phyloP scores from a whole-genome alignment of 2,888 invertebrate genomes.

The Apotomis betuletana region DNA sequence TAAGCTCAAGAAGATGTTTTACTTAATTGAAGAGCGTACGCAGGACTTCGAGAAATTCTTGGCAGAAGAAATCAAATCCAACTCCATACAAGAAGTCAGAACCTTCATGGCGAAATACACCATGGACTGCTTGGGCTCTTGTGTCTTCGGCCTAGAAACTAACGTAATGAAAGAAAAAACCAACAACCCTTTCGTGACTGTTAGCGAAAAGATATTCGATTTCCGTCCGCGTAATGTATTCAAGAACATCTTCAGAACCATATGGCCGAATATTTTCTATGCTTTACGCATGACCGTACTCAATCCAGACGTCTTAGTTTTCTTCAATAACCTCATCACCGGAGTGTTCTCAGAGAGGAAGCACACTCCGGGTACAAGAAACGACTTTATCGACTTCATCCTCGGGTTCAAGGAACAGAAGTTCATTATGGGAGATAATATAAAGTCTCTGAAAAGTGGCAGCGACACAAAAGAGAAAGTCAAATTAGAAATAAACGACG shows the following conservation, averaged over 20 bases:
- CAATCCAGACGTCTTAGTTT: background rate
- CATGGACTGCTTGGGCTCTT: constrained; percentile 64
- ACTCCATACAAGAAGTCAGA: constrained; percentile 51
- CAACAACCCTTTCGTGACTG: constrained; percentile 5
- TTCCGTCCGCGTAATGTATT: background rate
- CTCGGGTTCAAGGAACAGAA: constrained; percentile 47
- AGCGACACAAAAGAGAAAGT: constrained; percentile 25
- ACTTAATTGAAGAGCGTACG: constrained; percentile 59
- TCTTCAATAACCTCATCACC: constrained; percentile 10
- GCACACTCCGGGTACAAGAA: constrained; percentile 19
- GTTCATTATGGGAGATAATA: constrained; percentile 57
- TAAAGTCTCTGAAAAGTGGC: constrained; percentile 53
- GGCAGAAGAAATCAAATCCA: constrained; percentile 48
- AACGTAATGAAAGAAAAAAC: constrained; percentile 52
- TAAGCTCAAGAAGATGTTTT: constrained; percentile 72
- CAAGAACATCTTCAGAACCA: background rate
- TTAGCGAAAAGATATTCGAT: constrained; percentile 23
- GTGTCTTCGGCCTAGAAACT: constrained; percentile 65
- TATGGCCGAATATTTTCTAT: constrained; percentile 28
- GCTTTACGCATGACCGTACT: background rate
- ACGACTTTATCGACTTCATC: constrained; percentile 34
- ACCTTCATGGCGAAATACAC: constrained; percentile 57
- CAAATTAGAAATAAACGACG: constrained; percentile 55
- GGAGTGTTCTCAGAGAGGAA: constrained; percentile 23
- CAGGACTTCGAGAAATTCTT: constrained; percentile 56